Percentiles rank a stretch among this genome's conserved stretches.
Conservation (phyloP, 2,888 invertebrate species). For the Cosmorhoe ocellata region DNA sequence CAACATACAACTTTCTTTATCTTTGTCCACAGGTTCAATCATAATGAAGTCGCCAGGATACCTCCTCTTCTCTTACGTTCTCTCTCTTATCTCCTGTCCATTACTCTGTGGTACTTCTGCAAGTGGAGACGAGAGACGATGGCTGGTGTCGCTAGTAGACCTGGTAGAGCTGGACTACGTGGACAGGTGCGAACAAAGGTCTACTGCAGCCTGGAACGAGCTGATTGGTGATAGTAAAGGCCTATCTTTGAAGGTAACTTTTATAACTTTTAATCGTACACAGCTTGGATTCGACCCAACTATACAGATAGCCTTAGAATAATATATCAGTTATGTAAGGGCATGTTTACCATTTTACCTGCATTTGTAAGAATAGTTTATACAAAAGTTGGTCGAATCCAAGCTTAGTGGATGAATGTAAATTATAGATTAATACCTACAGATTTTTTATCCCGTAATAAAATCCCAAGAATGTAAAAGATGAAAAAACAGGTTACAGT, state of each 20-base stretch:
- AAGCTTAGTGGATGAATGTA: no score
- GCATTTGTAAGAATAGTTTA: no score
- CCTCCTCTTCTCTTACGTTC: constrained; percentile 55
- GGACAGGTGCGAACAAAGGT: constrained; percentile 69
- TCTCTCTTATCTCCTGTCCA: constrained; percentile 52
- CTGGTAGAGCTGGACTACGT: constrained; percentile 75
- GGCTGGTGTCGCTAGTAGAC: constrained; percentile 66
- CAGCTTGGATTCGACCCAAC: no score
- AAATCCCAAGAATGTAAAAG: no score
- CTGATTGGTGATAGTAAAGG: constrained; percentile 61
- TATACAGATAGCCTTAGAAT: no score
- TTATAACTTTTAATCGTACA: no score
- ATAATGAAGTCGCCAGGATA: constrained; percentile 60
- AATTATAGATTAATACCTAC: no score
- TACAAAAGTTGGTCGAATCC: no score
- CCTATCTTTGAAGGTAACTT: constrained; percentile 56
- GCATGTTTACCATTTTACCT: no score
- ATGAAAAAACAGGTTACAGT: no score
- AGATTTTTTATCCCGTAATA: no score
- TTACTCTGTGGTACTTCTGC: constrained; percentile 61
- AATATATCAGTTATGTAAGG: no score
- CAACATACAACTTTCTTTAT: background rate
- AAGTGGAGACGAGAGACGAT: constrained; percentile 59
- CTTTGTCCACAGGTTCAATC: constrained; percentile 49
- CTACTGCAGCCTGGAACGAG: constrained; percentile 68